Base-by-base conservation (phyloP, 2,888 invertebrate genomes). In the Belgica antarctica region DNA sequence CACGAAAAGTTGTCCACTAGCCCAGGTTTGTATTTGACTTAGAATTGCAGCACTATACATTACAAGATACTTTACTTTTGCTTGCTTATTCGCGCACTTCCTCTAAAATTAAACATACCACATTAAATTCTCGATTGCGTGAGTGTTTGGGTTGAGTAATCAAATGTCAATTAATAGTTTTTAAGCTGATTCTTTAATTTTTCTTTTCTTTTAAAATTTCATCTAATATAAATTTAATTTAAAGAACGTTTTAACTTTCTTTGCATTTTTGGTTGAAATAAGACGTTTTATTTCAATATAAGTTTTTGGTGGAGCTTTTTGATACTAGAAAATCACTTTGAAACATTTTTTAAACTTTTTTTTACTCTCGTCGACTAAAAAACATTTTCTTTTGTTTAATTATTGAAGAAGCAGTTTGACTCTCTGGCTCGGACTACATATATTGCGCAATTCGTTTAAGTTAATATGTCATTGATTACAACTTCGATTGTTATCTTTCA, bases 351-450 rank as follows among this genome's bases (percentile, higher is more conserved):
- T 31, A n/a, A n/a, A n/a, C n/a, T 52, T 17, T 10, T 22, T 17
- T 7, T 52, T 17, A 12, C 22, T 52, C 12, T 52, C 52, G 7
- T 41, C 15, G 41, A 41, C 41, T 41, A 41, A 52, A 5, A n/a
- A n/a, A n/a, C n/a, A n/a, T n/a, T n/a, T n/a, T n/a, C 52, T 52
- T 52, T 52, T 52, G 8, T 17, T 52, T 52, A 52, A 22, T 52
- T 22, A 52, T 22, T 52, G 52, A 52, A 52, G 52, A 52, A 52
- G 52, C 52, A 52, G 22, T 52, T 52, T 52, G 52, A 52, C 7
- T 52, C 41, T n/a, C 59, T 62, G 62, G 62, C 62, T 62, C 62
- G 62, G 62, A 62, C 62, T 62, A 62, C 34, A 62, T 62, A 41
- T 62, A 62, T 62, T 59, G 59, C 59, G 59, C 25, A 59, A 59